Percentiles rank a stretch among this genome's conserved stretches.
Evolutionary conservation across 2,888 invertebrate species (phyloP).

Genomic region (Deroplatys truncata): DNA sequence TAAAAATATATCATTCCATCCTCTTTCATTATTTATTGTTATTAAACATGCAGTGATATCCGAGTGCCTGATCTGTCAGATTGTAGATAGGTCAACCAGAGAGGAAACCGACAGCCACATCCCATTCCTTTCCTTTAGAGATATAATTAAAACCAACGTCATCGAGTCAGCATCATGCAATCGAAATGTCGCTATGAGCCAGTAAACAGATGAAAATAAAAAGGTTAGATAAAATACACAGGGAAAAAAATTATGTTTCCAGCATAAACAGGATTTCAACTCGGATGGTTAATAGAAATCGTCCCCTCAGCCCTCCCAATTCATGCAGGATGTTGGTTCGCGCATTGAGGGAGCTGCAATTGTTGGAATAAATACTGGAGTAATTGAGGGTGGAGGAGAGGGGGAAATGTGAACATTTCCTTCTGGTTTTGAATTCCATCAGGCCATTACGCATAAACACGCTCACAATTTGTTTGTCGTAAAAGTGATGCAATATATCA

Average conservation of each 20-base stretch:
- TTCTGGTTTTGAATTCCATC: background rate
- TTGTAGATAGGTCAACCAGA: background rate
- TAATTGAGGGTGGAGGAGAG: background rate
- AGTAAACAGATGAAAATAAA: constrained; percentile 4
- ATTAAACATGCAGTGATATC: background rate
- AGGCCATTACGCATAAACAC: background rate
- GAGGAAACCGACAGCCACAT: background rate
- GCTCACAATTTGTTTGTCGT: too few species aligned
- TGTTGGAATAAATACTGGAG: background rate
- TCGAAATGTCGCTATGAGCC: background rate
- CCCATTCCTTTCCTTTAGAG: background rate
- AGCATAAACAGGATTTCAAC: constrained; percentile 5
- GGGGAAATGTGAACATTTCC: background rate
- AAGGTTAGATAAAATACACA: background rate
- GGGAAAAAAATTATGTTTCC: background rate
- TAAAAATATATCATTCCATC: too few species aligned
- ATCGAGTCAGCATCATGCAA: background rate
- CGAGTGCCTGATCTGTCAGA: background rate
- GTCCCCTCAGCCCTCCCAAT: background rate
- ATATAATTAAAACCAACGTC: background rate
- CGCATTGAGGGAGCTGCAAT: background rate
- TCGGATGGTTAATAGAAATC: constrained; percentile 5
- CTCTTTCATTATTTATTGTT: too few species aligned
- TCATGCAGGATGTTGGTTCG: background rate
- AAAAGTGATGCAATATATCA: background rate